These are phyloP conservation scores for Melanargia galathea DNA, from an alignment of 2,888 invertebrate species.

Conservation along the genomic window DNA sequence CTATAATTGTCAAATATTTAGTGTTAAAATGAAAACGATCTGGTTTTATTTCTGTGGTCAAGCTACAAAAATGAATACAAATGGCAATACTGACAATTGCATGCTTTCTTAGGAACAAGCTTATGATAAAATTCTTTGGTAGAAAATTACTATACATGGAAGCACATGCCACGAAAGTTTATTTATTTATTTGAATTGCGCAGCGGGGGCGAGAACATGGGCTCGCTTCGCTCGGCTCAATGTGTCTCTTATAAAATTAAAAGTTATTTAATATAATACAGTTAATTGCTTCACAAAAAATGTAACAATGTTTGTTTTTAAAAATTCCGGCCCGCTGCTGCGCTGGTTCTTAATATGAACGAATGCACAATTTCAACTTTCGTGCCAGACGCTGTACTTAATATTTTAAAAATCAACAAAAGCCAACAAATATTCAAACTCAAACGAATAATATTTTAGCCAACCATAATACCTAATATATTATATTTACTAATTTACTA, in stretches of 20 bases:
- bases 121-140: constrained; percentile 20
- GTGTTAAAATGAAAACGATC: too few relatives aligned
- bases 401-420: neutral
- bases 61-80: too few relatives aligned
- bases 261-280: too few relatives aligned
- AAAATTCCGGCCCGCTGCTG: too few relatives aligned
- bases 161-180: neutral
- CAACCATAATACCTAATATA: neutral
- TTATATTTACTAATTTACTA: constrained; percentile 2
- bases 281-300: too few relatives aligned
- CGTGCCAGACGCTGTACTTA: neutral
- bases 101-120: constrained; percentile 11
- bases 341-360: too few relatives aligned
- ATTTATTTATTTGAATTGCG: neutral
- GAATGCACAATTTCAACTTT: neutral
- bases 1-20: too few relatives aligned
- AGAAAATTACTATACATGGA: neutral
- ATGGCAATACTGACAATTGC: neutral
- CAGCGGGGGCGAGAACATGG: too few relatives aligned
- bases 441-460: neutral
- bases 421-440: constrained; percentile 4
- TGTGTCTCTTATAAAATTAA: too few relatives aligned
- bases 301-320: too few relatives aligned
- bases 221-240: too few relatives aligned
- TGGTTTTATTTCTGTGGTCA: too few relatives aligned